phyloP scores from a whole-genome alignment of 2,888 invertebrate genomes.

The Pyrocoelia pectoralis region DNA sequence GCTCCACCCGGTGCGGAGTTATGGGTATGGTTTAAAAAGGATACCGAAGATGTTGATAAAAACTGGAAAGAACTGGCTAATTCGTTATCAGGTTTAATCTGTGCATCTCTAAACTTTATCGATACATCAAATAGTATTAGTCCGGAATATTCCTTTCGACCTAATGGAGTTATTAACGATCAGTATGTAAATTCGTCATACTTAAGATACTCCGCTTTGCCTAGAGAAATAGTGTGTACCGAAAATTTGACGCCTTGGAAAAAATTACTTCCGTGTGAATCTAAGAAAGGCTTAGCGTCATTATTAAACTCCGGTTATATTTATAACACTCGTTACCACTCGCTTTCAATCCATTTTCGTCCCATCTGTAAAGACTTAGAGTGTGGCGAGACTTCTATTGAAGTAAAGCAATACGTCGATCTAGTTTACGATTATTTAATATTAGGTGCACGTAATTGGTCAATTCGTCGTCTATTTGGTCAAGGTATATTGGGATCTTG shows the following conservation, averaged over 20 bases:
- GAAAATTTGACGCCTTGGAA: slow-evolving; percentile 99
- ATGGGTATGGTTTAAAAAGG: slow-evolving; percentile 88
- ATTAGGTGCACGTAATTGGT: slow-evolving; percentile 78
- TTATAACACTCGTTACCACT: slow-evolving; percentile 93
- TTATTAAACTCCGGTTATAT: slow-evolving; percentile 90
- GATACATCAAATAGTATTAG: slow-evolving; percentile 83
- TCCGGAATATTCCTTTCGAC: slow-evolving; percentile 85
- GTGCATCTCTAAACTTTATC: slow-evolving; percentile 95
- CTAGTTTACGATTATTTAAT: slow-evolving; percentile 85
- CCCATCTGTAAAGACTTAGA: slow-evolving; percentile 72
- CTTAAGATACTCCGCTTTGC: slow-evolving; percentile 86
- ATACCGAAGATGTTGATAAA: slow-evolving; percentile 74
- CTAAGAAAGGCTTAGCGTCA: slow-evolving; percentile 85
- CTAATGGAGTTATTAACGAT: slow-evolving; percentile 67
- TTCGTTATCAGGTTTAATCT: slow-evolving; percentile 92
- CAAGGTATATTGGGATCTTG: slow-evolving; percentile 84
- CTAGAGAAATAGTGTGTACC: slow-evolving; percentile 96
- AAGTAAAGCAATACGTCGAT: slow-evolving; percentile 85
- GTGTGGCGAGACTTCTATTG: slow-evolving; percentile 69
- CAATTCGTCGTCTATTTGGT: slow-evolving; percentile 85
- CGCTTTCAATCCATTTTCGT: slow-evolving; percentile 84
- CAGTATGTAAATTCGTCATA: slow-evolving; percentile 63
- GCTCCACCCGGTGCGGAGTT: slow-evolving; percentile 95
- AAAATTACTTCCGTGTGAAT: slow-evolving; percentile 94
- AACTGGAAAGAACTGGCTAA: slow-evolving; percentile 91